Base-by-base conservation (phyloP, 2,113 vertebrate genomes). In the Pampusana beccarii region DNA sequence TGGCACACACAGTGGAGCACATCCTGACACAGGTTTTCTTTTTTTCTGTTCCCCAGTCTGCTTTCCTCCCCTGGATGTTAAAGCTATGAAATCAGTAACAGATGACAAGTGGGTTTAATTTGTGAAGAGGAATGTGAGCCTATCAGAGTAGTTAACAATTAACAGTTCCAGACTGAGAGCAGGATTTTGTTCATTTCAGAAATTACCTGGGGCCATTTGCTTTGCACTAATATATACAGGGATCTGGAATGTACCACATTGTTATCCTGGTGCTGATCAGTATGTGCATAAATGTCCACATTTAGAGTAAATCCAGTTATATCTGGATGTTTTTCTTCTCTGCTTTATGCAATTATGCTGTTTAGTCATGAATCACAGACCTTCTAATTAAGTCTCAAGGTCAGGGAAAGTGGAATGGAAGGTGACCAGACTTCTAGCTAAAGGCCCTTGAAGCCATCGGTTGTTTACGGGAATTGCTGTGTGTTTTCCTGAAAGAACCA, bases 111-210 rank as follows among this genome's bases (percentile, higher is more conserved):
- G 66, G 80, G 84, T 96, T 86, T 95, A 95, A 97, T 96, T 75
- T 84, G 61, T 94, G 85, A 73, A 93, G 72, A 96, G 94, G 86
- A 92, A 90, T 75, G 53, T 60, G 67, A 74, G 54, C 64, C 91
- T 91, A 92, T 86, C 67, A 87, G 74, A 93, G 48, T 51, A 95
- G 83, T 93, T 96, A 95, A 96, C 46, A 77, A 85, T 96, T 96
- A 83, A 95, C 88, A 72, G 80, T 93, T 91, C 25, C 38, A 84
- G 50, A 36, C 57, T 26, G 62, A 88, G 46, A 93, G 29, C 56
- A 58, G 80, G 56, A 69, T 89, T 96, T 93, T 89, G 11, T 77
- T 88, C 5, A 2, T 80, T 95, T 87, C 83, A 67, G 58, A 92
- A 80, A 72, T 42, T 38, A 92, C 75, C 72, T 78, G 78, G 53